These are phyloP conservation scores for Hyperopisus bebe DNA, from an alignment of 2,113 vertebrate species.

Conservation along the genomic window DNA sequence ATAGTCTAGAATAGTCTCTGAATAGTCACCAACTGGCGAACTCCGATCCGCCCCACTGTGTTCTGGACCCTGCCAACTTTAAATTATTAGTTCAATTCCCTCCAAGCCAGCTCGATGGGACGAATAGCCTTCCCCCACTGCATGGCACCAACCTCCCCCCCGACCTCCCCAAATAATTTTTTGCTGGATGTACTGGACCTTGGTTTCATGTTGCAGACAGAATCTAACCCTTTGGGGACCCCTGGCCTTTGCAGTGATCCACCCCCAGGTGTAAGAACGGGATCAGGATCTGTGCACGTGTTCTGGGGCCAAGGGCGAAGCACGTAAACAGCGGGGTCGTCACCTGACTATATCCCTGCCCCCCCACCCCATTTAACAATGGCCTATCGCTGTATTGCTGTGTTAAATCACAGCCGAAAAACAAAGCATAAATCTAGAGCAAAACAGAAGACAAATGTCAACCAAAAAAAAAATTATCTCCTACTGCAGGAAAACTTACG, in stretches of 20 bases:
- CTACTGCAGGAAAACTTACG: not conserved
- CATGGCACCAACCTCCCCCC: not conserved
- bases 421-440: not conserved
- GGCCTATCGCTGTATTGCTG: not conserved
- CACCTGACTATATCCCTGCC: not conserved
- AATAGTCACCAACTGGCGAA: not conserved
- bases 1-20: not conserved
- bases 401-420: not conserved
- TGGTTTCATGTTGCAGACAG: not conserved
- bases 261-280: not conserved
- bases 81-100: too few species aligned
- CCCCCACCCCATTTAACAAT: not conserved
- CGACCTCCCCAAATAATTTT: not conserved
- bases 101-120: too few species aligned
- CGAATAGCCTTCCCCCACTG: not conserved
- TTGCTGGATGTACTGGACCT: not conserved
- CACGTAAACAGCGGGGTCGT: not conserved
- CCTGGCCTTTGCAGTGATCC: not conserved
- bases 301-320: not conserved
- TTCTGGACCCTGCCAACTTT: too few species aligned
- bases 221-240: not conserved
- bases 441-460: not conserved
- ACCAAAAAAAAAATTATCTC: not conserved
- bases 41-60: too few species aligned
- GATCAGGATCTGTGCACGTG: not conserved